phyloP scores from a whole-genome alignment of 2,797 vertebrate species.

The Channallabes apus region DNA sequence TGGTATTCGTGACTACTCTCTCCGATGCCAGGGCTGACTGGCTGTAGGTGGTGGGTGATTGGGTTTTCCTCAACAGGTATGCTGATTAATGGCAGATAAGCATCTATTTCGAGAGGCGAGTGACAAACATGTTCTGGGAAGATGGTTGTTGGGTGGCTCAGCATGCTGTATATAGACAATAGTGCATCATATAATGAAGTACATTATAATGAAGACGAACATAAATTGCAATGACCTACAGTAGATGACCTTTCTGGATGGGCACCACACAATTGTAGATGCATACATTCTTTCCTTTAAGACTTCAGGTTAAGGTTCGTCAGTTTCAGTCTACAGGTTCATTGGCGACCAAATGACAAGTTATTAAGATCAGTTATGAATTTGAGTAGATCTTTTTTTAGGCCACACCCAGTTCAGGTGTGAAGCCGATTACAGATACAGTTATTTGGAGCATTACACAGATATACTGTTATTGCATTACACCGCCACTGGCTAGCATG shows the following conservation, averaged over 20 bases:
- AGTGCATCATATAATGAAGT: not conserved
- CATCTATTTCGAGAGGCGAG: conserved; percentile 39
- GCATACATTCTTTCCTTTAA: not conserved
- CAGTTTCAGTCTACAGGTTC: not conserved
- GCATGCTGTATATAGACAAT: not conserved
- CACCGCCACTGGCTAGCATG: conserved; percentile 12
- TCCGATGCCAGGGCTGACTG: conserved; percentile 49
- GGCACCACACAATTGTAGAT: not conserved
- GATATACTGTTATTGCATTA: not conserved
- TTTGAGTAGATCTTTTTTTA: not conserved
- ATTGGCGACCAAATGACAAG: not conserved
- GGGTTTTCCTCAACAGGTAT: conserved; percentile 47
- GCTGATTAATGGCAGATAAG: conserved; percentile 51
- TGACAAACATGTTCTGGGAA: conserved; percentile 41
- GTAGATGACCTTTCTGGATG: not conserved
- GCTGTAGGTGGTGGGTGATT: conserved; percentile 43
- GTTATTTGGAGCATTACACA: not conserved
- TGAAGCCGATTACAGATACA: not conserved
- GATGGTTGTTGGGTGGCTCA: conserved; percentile 11
- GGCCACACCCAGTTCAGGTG: not conserved
- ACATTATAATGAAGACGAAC: not conserved
- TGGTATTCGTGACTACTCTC: conserved; percentile 60
- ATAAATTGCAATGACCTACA: not conserved
- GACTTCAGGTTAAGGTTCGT: not conserved
- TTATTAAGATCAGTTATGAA: not conserved